Evolutionary conservation across 1,140 invertebrate species (phyloP).

Genomic region (Drosophila varians): DNA sequence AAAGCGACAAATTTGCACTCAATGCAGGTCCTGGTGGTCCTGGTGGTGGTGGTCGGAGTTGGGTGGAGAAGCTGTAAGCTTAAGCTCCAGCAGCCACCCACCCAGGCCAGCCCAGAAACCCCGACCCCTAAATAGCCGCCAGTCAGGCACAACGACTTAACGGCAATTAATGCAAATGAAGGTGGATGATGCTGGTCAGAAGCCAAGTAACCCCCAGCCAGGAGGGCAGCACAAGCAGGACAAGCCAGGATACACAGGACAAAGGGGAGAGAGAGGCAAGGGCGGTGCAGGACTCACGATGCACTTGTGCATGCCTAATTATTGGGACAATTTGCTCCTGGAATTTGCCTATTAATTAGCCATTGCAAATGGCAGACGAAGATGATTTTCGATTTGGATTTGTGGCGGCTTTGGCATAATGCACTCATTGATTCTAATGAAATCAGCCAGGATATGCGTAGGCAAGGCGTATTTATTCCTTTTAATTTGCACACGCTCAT

Average conservation of each 20-base stretch:
- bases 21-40: slow-evolving; percentile 38
- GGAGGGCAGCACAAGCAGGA: neutral
- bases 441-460: slow-evolving; percentile 55
- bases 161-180: slow-evolving; percentile 81
- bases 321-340: slow-evolving; percentile 75
- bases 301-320: slow-evolving; percentile 80
- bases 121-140: slow-evolving; percentile 52
- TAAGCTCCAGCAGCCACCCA: neutral
- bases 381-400: slow-evolving; percentile 54
- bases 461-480: slow-evolving; percentile 22
- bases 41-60: slow-evolving; percentile 21
- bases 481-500: slow-evolving; percentile 71
- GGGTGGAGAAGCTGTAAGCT: neutral
- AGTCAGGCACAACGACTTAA: slow-evolving; percentile 68
- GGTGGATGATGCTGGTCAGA: slow-evolving; percentile 54
- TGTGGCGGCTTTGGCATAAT: slow-evolving; percentile 56
- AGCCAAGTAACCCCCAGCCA: slow-evolving; percentile 19
- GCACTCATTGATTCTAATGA: slow-evolving; percentile 80
- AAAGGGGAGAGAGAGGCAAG: neutral
- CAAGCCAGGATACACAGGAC: no score
- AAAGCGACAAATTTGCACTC: slow-evolving; percentile 70
- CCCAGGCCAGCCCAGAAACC: neutral
- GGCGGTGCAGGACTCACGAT: neutral
- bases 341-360: slow-evolving; percentile 81
- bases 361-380: slow-evolving; percentile 44